Percentiles rank a stretch among this genome's conserved stretches.
phyloP scores from a whole-genome alignment of 2,888 invertebrate species.

The Orthonevra nobilis region DNA sequence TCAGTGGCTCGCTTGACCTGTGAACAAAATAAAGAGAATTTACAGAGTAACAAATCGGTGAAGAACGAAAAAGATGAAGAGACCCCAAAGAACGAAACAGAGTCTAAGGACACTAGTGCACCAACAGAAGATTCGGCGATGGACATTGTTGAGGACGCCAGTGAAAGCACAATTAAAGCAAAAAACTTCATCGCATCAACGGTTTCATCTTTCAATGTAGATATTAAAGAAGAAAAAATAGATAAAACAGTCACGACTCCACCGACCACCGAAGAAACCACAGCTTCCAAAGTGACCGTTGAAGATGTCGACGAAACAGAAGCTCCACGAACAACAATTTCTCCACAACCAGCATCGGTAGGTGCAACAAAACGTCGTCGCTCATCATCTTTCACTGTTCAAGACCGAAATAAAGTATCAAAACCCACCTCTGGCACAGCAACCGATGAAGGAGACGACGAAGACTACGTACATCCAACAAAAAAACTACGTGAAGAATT shows the following conservation, averaged over 20 bases:
- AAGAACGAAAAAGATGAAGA: conserved; percentile 75
- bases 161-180: conserved; percentile 41
- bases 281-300: conserved; percentile 25
- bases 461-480: conserved; percentile 72
- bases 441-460: conserved; percentile 33
- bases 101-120: conserved; percentile 71
- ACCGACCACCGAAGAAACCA: conserved; percentile 2
- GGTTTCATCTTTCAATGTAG: conserved; percentile 24
- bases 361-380: conserved; percentile 53
- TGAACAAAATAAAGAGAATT: conserved; percentile 62
- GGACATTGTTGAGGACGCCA: conserved; percentile 31
- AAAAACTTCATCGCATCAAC: conserved; percentile 2
- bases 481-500: conserved; percentile 81
- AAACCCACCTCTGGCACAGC: conserved; percentile 18
- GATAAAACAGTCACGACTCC: conserved; percentile 5
- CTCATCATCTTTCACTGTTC: conserved; percentile 30
- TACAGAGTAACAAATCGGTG: conserved; percentile 72
- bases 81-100: conserved; percentile 72
- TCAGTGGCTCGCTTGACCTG: conserved; percentile 32
- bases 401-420: conserved; percentile 12
- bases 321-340: not conserved
- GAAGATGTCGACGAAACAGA: conserved; percentile 53
- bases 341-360: conserved; percentile 24
- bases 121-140: conserved; percentile 28
- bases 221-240: conserved; percentile 46